A percentile compares a stretch with the other conserved stretches of the same genome.
Conservation (phyloP, 2,888 invertebrate species). For the Bellardia pandia region DNA sequence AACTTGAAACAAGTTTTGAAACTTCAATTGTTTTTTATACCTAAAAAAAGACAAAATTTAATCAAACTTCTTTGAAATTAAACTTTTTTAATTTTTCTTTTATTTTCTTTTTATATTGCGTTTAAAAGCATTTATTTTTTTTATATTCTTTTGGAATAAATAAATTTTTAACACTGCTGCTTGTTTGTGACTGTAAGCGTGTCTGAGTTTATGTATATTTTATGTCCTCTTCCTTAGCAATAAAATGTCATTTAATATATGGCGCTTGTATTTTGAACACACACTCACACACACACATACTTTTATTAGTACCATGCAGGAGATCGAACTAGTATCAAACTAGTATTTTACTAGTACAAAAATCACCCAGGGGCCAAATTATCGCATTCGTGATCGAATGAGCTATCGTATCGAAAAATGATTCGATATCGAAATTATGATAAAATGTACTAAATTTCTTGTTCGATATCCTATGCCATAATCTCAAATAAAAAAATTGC, state of each 20-base stretch:
- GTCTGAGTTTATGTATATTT: neutral
- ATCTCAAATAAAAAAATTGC: too few relatives aligned
- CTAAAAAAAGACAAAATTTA: neutral
- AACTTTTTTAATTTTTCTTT: slow-evolving; percentile 15
- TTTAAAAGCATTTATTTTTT: slow-evolving; percentile 27
- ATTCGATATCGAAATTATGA: too few relatives aligned
- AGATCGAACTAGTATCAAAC: too few relatives aligned
- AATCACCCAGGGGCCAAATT: too few relatives aligned
- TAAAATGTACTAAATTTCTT: too few relatives aligned
- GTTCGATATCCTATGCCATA: too few relatives aligned
- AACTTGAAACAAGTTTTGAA: neutral
- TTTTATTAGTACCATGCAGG: neutral
- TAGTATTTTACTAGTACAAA: too few relatives aligned
- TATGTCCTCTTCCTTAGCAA: slow-evolving; percentile 48
- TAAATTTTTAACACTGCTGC: slow-evolving; percentile 32
- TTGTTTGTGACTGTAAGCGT: neutral
- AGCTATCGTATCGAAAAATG: too few relatives aligned
- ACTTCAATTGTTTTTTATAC: neutral
- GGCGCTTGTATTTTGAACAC: slow-evolving; percentile 2
- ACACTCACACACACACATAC: neutral
- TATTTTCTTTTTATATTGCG: neutral
- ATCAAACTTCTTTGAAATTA: slow-evolving; percentile 5
- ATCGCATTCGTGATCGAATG: too few relatives aligned
- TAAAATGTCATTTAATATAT: slow-evolving; percentile 52
- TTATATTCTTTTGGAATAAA: slow-evolving; percentile 51